phyloP scores from a whole-genome alignment of 37 sponge, comb jelly and placozoan genomes.

The Theonella swinhoei region DNA sequence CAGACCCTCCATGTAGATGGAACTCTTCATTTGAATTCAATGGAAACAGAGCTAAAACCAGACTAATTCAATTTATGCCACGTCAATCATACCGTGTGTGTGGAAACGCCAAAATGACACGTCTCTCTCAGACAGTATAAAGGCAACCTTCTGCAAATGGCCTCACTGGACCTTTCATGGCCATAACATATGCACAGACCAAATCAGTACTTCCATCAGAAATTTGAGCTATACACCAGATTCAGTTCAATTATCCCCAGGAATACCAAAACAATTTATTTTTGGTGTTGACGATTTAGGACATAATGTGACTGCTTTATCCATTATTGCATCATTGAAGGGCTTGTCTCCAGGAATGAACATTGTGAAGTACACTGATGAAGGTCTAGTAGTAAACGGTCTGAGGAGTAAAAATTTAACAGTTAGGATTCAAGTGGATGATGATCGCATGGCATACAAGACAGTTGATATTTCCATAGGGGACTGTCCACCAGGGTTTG shows the following conservation, averaged over 20 bases:
- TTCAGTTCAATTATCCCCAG: conserved; percentile 5
- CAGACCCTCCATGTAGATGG: conserved; percentile 17
- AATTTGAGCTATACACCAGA: not conserved
- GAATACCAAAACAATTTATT: not conserved
- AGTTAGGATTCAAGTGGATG: conserved; percentile 8
- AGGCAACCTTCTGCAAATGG: conserved; percentile 31
- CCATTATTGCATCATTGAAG: not conserved
- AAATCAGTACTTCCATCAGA: conserved; percentile 9
- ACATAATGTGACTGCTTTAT: conserved; percentile 15
- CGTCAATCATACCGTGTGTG: conserved; percentile 63
- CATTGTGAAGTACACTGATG: not conserved
- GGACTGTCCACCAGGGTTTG: conserved; percentile 33
- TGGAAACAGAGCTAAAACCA: conserved; percentile 30
- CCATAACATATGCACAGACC: not conserved
- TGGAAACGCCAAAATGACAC: conserved; percentile 10
- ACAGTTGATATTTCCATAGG: not conserved
- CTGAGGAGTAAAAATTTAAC: not conserved
- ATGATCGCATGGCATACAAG: not conserved
- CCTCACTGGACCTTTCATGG: conserved; percentile 17
- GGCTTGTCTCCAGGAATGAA: not conserved
- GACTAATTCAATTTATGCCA: conserved; percentile 55
- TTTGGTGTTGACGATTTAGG: conserved; percentile 21
- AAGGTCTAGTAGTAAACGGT: not conserved
- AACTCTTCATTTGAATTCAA: conserved; percentile 23
- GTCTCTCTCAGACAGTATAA: not conserved